Evolutionary conservation across 2,113 vertebrate genomes (phyloP), one percentile per base, ranked within the genome.

Genomic region (Tautogolabrus adspersus): DNA sequence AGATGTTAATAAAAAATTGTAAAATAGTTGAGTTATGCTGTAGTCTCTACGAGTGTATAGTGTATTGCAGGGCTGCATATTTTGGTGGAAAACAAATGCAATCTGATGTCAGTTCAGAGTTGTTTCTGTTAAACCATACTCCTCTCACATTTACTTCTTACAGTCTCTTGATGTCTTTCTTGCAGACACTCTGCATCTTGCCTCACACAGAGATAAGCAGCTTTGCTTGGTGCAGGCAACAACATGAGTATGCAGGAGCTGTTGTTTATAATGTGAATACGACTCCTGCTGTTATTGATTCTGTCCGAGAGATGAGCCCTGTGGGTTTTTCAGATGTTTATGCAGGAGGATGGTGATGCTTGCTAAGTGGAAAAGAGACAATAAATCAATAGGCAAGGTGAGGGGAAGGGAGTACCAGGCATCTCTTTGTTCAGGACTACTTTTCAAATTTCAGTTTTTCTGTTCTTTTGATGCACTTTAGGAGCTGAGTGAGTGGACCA

Each of bases 281-380:
- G 74, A 92, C 91, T 89, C 74, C 77, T 87, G 89, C 76, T 87
- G 69, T 87, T 90, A 93, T 91, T 84, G 90, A 93, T 92, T 92
- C 90, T 85, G 88, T 92, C 89, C 87, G 51, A 78, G 87, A 90
- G 89, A 89, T 90, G 87, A 93, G 85, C 90, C 91, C 86, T 90
- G 66, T 85, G 88, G 92, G 91, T 89, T 91, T 92, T 91, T 89
- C 82, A 86, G 82, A 88, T 93, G 91, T 93, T 94, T 92, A 91
- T 91, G 90, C 87, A 91, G 90, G 87, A 87, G 89, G 77, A 87
- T 92, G 90, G 89, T 82, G 89, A 92, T 83, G 90, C 86, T 85
- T 91, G 90, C 89, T 89, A 91, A 93, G 90, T 92, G 85, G 89
- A 88, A 88, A 85, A 83, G 79, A 89, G 92, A 90, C 86, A 90